These are phyloP conservation scores for Oenanthe oenanthe DNA, from an alignment of 2,113 vertebrate species.

Conservation along the genomic window DNA sequence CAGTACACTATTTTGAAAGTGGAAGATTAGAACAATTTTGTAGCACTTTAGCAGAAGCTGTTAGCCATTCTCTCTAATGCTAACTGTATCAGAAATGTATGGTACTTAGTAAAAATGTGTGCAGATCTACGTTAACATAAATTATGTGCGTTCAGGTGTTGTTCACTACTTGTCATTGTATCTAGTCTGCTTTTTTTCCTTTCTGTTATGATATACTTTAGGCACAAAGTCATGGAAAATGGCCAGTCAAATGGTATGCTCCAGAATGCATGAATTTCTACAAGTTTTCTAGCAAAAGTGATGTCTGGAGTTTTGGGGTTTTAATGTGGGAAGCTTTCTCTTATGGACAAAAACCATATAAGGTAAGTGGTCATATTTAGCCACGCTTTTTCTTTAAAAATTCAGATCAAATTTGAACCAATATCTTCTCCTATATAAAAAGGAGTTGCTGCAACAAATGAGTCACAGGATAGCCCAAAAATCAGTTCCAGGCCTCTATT, in stretches of 20 bases:
- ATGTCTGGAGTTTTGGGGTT: conserved; percentile 98
- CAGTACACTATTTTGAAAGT: background rate
- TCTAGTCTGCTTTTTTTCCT: background rate
- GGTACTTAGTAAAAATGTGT: background rate
- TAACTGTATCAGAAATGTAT: background rate
- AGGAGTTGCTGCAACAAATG: background rate
- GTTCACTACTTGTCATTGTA: background rate
- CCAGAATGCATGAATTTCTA: conserved; percentile 96
- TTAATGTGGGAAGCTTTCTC: conserved; percentile 98
- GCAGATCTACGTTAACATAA: background rate
- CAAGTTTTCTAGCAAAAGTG: conserved; percentile 96
- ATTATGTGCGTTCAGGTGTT: background rate
- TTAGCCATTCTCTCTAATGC: background rate
- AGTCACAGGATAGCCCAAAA: background rate
- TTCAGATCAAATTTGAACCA: background rate
- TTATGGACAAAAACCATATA: conserved; percentile 93
- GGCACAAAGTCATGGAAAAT: conserved; percentile 93
- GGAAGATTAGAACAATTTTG: background rate
- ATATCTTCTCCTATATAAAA: background rate
- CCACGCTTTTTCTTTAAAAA: background rate
- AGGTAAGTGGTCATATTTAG: conserved; percentile 72
- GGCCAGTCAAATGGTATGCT: conserved; percentile 98
- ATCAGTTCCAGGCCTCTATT: background rate
- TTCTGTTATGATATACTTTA: conserved; percentile 34
- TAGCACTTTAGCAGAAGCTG: background rate